A percentile compares a stretch with the other conserved stretches of the same genome.
phyloP scores from a whole-genome alignment of 1,140 invertebrate genomes.

The Telenomus remus region DNA sequence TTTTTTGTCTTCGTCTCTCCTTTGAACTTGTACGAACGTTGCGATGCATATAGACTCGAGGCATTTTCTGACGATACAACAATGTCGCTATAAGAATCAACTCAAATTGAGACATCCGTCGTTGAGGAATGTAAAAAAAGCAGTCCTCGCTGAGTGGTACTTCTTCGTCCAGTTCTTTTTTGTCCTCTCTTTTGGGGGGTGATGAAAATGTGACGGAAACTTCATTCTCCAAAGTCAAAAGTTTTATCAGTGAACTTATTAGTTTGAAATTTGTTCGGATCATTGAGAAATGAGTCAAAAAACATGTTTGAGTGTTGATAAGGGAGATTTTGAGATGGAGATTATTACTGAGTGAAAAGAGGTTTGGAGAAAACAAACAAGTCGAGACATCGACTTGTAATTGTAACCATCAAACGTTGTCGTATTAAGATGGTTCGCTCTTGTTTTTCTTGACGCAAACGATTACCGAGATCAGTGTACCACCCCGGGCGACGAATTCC shows the following conservation, averaged over 20 bases:
- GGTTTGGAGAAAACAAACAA: too few relatives aligned
- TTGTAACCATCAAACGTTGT: neutral
- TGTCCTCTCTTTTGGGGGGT: too few relatives aligned
- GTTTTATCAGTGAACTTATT: too few relatives aligned
- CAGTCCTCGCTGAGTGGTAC: neutral
- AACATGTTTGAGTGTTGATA: too few relatives aligned
- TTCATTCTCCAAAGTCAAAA: too few relatives aligned
- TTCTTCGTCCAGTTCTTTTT: too few relatives aligned
- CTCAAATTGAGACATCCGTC: conserved; percentile 24
- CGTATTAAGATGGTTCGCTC: neutral
- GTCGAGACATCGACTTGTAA: too few relatives aligned
- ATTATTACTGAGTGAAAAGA: too few relatives aligned
- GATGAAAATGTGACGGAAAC: too few relatives aligned
- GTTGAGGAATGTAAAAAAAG: conserved; percentile 13
- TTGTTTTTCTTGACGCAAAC: neutral
- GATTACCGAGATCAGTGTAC: conserved; percentile 45
- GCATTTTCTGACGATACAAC: conserved; percentile 26
- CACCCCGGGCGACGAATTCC: conserved; percentile 66
- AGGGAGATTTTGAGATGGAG: too few relatives aligned
- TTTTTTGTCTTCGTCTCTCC: conserved; percentile 10
- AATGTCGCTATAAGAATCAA: conserved; percentile 8
- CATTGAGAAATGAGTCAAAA: too few relatives aligned
- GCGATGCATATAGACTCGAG: conserved; percentile 10
- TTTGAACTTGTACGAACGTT: conserved; percentile 5
- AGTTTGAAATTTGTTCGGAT: too few relatives aligned